Evolutionary conservation across 2,113 vertebrate genomes (phyloP).

Genomic region (Corapipo altera): DNA sequence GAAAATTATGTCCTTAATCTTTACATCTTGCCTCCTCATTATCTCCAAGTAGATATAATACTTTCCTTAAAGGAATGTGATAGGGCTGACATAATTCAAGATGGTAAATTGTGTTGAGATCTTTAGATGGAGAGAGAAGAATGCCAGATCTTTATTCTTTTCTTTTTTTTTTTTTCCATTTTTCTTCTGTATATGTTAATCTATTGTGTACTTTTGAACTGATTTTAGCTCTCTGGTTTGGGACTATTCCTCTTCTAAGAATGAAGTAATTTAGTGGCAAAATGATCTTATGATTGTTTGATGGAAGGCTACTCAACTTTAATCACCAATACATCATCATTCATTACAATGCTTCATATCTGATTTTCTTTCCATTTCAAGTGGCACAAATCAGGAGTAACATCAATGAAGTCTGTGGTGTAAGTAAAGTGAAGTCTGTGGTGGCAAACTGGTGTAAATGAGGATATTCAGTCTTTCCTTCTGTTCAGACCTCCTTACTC

Average conservation of each 20-base stretch:
- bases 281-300: not conserved
- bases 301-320: constrained; percentile 11
- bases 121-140: not conserved
- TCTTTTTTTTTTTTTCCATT: not conserved
- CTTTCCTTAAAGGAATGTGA: not conserved
- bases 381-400: not conserved
- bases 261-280: constrained; percentile 3
- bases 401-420: not conserved
- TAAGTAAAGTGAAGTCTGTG: not conserved
- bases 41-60: not conserved
- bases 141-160: not conserved
- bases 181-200: not conserved
- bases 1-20: not conserved
- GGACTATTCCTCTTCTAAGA: not conserved
- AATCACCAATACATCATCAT: constrained; percentile 31
- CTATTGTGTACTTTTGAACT: not conserved
- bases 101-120: not conserved
- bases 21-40: not conserved
- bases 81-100: not conserved
- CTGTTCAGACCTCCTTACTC: constrained; percentile 27
- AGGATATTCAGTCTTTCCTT: not conserved
- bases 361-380: not conserved
- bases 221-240: not conserved
- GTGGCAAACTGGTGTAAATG: not conserved
- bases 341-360: not conserved